A percentile compares a stretch with the other conserved stretches of the same genome.
These are phyloP conservation scores for Euphonia xanthogaster DNA, from an alignment of 2,797 vertebrate genomes.

Conservation along the genomic window DNA sequence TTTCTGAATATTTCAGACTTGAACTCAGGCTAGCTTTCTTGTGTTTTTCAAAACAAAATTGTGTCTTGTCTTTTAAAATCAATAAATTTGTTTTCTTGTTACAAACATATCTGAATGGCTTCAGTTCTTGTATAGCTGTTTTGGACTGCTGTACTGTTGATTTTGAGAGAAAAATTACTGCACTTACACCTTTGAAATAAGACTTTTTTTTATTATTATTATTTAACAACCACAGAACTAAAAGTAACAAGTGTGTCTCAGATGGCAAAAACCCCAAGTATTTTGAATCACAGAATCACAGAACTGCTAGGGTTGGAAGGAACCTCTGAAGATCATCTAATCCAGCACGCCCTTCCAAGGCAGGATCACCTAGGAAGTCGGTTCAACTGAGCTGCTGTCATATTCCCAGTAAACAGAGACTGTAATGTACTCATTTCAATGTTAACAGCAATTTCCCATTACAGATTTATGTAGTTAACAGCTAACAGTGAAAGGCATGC, in stretches of 20 bases:
- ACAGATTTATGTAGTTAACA: neutral
- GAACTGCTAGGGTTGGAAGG: neutral
- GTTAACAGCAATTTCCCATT: neutral
- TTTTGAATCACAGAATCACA: neutral
- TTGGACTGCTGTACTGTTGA: neutral
- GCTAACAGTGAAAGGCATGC: neutral
- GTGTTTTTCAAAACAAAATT: conserved; percentile 99
- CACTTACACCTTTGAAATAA: neutral
- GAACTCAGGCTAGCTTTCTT: conserved; percentile 99
- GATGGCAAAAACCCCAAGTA: neutral
- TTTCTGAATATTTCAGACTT: conserved; percentile 99
- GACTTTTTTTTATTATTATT: conserved; percentile 31
- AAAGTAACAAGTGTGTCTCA: conserved; percentile 10
- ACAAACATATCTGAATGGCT: conserved; percentile 74
- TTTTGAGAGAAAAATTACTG: conserved; percentile 27
- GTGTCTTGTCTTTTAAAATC: conserved; percentile 99
- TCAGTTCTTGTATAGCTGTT: conserved; percentile 33
- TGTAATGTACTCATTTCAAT: neutral
- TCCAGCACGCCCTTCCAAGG: neutral
- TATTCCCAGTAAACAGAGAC: conserved; percentile 16
- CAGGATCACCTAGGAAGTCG: neutral
- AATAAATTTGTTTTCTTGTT: conserved; percentile 99
- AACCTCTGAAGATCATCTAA: neutral
- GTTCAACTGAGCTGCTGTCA: conserved; percentile 20
- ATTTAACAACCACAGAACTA: conserved; percentile 33